Percentiles rank a stretch among this genome's conserved stretches.
These are phyloP conservation scores for Girardinus metallicus DNA, from an alignment of 2,797 vertebrate genomes.

Conservation along the genomic window DNA sequence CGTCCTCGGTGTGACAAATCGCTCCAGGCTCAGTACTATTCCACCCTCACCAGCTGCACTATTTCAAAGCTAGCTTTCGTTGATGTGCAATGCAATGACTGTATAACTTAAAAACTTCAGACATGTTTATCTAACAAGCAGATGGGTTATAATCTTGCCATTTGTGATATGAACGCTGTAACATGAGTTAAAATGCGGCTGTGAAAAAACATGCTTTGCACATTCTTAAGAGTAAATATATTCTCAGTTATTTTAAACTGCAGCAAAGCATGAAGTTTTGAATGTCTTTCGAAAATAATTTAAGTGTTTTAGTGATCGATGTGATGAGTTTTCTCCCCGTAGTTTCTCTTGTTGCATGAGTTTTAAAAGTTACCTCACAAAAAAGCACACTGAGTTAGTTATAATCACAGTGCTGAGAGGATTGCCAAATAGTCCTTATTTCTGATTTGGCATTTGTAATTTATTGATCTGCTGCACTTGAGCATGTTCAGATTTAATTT, in stretches of 20 bases:
- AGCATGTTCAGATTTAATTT: conserved; percentile 7
- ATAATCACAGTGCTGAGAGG: not conserved
- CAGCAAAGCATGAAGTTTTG: conserved; percentile 26
- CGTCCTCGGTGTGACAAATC: conserved; percentile 32
- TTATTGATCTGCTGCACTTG: conserved; percentile 20
- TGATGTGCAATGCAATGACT: conserved; percentile 13
- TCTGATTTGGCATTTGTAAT: conserved; percentile 9
- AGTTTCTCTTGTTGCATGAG: not conserved
- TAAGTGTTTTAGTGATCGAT: not conserved
- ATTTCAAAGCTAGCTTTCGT: conserved; percentile 13
- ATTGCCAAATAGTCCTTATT: conserved; percentile 31
- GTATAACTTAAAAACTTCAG: conserved; percentile 18
- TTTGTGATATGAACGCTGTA: conserved; percentile 6
- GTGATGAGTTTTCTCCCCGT: not conserved
- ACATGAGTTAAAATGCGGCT: conserved; percentile 7
- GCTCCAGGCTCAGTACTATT: conserved; percentile 11
- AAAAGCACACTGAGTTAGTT: not conserved
- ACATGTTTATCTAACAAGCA: conserved; percentile 15
- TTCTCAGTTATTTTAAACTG: conserved; percentile 31
- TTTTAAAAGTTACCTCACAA: conserved; percentile 36
- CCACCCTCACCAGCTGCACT: conserved; percentile 51
- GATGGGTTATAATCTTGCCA: not conserved
- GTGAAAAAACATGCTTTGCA: conserved; percentile 11
- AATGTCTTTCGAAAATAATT: conserved; percentile 2
- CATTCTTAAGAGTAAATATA: not conserved